Evolutionary conservation across 2,797 vertebrate species (phyloP).

Genomic region (Euthynnus affinis): DNA sequence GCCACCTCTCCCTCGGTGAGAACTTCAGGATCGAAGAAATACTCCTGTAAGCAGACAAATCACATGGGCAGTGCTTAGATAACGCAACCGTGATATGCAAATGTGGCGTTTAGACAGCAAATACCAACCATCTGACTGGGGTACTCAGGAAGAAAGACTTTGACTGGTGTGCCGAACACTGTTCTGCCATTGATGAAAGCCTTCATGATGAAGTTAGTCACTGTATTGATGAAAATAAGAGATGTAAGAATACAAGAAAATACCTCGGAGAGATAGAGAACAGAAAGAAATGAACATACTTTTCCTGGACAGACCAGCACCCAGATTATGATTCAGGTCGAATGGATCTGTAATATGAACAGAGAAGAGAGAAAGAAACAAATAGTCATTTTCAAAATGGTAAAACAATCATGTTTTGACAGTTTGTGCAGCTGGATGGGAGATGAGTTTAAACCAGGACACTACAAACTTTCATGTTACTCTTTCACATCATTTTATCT

Average conservation of each 20-base stretch:
- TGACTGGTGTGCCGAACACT: constrained; percentile 92
- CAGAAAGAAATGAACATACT: constrained; percentile 82
- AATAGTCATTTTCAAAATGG: not conserved
- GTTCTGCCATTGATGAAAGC: constrained; percentile 96
- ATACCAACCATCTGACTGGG: constrained; percentile 90
- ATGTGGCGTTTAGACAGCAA: not conserved
- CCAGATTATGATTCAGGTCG: constrained; percentile 97
- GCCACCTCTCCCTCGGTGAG: constrained; percentile 95
- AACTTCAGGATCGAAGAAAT: constrained; percentile 96
- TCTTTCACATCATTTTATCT: too few species aligned
- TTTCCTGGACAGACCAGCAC: constrained; percentile 96
- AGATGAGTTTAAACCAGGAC: not conserved
- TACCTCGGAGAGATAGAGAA: not conserved
- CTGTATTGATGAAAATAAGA: constrained; percentile 73
- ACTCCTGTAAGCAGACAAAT: constrained; percentile 85
- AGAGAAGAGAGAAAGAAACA: not conserved
- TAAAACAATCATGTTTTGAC: not conserved
- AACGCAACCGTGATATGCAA: not conserved
- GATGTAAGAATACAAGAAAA: not conserved
- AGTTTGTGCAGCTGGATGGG: not conserved
- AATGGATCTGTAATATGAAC: constrained; percentile 90
- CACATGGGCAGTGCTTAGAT: not conserved
- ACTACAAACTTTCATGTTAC: not conserved
- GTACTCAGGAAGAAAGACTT: constrained; percentile 88
- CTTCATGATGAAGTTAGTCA: constrained; percentile 99